phyloP scores from a whole-genome alignment of 1,140 invertebrate species.

The Scaptomyza graminum region DNA sequence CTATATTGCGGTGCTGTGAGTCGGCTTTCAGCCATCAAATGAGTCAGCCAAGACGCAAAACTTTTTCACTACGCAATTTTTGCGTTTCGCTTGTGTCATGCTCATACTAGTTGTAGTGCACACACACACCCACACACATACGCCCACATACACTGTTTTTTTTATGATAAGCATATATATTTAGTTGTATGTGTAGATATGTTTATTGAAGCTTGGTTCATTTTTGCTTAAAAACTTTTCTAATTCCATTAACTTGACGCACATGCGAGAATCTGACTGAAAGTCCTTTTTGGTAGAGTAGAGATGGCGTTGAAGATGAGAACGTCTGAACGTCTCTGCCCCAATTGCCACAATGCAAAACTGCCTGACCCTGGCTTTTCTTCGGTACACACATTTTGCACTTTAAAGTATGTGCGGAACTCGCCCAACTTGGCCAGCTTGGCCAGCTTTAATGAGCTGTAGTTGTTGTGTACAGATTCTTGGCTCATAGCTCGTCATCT shows the following conservation, averaged over 20 bases:
- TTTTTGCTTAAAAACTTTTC: slow-evolving; percentile 77
- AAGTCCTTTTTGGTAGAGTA: slow-evolving; percentile 26
- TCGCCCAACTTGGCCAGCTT: too few species aligned
- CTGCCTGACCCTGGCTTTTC: slow-evolving; percentile 24
- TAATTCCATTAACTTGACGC: slow-evolving; percentile 81
- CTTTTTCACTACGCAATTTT: slow-evolving; percentile 80
- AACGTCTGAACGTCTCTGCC: slow-evolving; percentile 34
- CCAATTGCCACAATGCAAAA: slow-evolving; percentile 45
- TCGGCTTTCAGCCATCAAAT: slow-evolving; percentile 25
- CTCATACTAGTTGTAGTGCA: slow-evolving; percentile 35
- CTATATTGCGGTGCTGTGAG: neutral
- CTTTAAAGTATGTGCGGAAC: slow-evolving; percentile 43
- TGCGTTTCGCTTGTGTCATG: slow-evolving; percentile 55
- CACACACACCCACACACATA: slow-evolving; percentile 17
- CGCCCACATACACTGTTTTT: too few species aligned
- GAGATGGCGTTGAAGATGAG: too few species aligned
- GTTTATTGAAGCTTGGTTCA: slow-evolving; percentile 46
- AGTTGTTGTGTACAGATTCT: slow-evolving; percentile 72
- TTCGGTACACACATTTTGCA: slow-evolving; percentile 19
- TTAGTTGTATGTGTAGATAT: slow-evolving; percentile 20
- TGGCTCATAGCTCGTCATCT: slow-evolving; percentile 19
- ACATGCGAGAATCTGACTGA: slow-evolving; percentile 59
- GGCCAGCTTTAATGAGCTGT: slow-evolving; percentile 72
- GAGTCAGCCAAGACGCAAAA: slow-evolving; percentile 52
- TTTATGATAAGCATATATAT: slow-evolving; percentile 39